Evolutionary conservation across 2,797 vertebrate species (phyloP).

Genomic region (Pangasius krempfi): DNA sequence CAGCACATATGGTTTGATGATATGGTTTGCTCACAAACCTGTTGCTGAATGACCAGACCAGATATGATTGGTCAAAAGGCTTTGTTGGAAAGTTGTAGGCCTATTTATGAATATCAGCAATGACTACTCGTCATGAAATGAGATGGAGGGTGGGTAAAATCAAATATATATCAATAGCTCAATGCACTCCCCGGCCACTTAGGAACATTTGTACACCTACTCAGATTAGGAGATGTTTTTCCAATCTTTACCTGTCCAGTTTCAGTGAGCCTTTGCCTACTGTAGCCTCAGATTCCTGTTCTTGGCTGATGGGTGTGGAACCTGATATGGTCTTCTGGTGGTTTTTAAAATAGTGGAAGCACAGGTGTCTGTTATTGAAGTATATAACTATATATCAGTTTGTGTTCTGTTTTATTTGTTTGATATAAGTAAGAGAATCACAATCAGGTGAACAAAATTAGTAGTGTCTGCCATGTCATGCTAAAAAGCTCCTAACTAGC

Average conservation of each 20-base stretch:
- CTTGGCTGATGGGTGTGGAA: too few relatives aligned
- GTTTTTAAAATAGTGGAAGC: too few relatives aligned
- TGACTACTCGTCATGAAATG: neutral
- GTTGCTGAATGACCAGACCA: neutral
- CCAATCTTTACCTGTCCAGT: neutral
- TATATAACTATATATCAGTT: neutral
- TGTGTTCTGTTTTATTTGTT: too few relatives aligned
- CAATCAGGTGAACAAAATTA: neutral
- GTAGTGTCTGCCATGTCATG: neutral
- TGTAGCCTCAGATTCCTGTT: neutral
- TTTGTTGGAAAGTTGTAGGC: neutral
- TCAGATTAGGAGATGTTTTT: neutral
- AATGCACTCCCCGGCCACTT: neutral
- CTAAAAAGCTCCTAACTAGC: neutral
- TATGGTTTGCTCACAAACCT: neutral
- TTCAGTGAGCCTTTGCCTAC: neutral
- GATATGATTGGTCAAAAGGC: neutral
- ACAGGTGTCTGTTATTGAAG: neutral
- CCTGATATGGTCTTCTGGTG: too few relatives aligned
- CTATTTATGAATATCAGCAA: too few relatives aligned
- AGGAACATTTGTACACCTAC: neutral
- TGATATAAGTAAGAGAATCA: neutral
- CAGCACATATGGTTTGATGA: neutral
- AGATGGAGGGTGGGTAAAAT: neutral
- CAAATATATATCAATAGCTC: too few relatives aligned